Percentiles rank a stretch among this genome's conserved stretches.
Conservation (phyloP, 2,113 vertebrate species). For the Trogon surrucura region DNA sequence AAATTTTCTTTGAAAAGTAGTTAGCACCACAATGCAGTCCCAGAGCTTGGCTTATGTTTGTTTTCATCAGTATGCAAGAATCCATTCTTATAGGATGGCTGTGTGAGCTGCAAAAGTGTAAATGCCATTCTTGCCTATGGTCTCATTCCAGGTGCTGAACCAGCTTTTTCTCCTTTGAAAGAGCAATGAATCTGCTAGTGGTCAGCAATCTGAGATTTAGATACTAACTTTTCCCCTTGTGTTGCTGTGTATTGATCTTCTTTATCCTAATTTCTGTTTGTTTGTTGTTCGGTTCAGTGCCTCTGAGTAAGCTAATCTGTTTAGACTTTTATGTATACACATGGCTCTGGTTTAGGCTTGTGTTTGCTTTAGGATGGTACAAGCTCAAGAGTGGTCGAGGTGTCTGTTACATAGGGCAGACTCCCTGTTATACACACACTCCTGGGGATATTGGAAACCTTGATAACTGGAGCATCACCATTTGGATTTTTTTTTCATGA, state of each 20-base stretch:
- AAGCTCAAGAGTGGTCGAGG: not conserved
- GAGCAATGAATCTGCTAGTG: conserved; percentile 47
- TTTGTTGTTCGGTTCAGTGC: conserved; percentile 53
- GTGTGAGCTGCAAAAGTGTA: not conserved
- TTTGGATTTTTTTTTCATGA: not conserved
- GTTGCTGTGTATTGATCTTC: conserved; percentile 30
- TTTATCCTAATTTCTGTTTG: conserved; percentile 65
- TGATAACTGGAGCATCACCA: not conserved
- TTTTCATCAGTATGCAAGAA: conserved; percentile 50
- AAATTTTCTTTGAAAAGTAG: conserved; percentile 9
- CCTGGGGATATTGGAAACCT: not conserved
- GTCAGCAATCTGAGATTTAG: conserved; percentile 57
- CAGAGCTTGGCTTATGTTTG: not conserved
- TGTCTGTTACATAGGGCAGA: not conserved
- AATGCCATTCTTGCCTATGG: not conserved
- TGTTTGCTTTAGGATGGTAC: conserved; percentile 33
- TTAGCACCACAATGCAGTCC: not conserved
- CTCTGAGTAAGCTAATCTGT: conserved; percentile 51
- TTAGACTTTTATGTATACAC: conserved; percentile 50
- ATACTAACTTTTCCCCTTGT: conserved; percentile 46
- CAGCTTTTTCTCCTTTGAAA: conserved; percentile 54
- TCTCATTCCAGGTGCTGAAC: conserved; percentile 58
- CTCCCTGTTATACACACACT: not conserved
- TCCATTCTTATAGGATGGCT: conserved; percentile 13
- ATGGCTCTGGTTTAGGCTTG: conserved; percentile 10